Percentiles rank a stretch among this genome's conserved stretches.
These are phyloP conservation scores for Centrocercus urophasianus DNA, from an alignment of 2,113 vertebrate genomes.

Conservation along the genomic window DNA sequence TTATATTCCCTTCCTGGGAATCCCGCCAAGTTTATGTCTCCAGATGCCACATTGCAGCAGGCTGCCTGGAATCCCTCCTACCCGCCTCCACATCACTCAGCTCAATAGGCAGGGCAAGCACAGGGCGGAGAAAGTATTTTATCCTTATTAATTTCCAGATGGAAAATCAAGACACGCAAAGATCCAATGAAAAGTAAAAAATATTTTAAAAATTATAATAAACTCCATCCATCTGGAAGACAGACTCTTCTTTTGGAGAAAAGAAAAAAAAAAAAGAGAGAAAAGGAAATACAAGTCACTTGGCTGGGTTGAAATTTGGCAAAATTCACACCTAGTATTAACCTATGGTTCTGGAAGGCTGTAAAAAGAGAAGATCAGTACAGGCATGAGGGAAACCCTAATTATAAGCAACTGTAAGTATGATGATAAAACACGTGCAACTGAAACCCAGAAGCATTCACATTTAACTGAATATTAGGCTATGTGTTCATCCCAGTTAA, in stretches of 20 bases:
- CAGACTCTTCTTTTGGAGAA: background rate
- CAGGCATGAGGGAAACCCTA: background rate
- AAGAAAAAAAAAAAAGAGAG: background rate
- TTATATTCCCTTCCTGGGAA: constrained; percentile 64
- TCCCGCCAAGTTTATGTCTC: constrained; percentile 59
- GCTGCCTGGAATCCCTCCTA: constrained; percentile 61
- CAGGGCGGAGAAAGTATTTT: background rate
- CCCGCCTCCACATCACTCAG: constrained; percentile 34
- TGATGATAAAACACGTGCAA: background rate
- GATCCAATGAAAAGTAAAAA: background rate
- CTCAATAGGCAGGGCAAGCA: constrained; percentile 57
- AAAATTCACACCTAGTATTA: background rate
- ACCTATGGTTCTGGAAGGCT: background rate
- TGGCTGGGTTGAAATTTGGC: background rate
- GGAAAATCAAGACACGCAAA: background rate
- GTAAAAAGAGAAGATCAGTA: background rate
- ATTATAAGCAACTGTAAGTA: background rate
- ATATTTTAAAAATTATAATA: background rate
- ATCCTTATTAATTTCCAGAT: constrained; percentile 32
- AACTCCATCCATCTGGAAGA: background rate
- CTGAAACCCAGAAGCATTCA: background rate
- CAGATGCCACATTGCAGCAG: constrained; percentile 65
- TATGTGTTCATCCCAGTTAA: background rate
- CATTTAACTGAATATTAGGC: background rate
- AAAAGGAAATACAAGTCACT: background rate